Conservation (phyloP, 2,888 invertebrate genomes). For the Cotesia congregata region DNA sequence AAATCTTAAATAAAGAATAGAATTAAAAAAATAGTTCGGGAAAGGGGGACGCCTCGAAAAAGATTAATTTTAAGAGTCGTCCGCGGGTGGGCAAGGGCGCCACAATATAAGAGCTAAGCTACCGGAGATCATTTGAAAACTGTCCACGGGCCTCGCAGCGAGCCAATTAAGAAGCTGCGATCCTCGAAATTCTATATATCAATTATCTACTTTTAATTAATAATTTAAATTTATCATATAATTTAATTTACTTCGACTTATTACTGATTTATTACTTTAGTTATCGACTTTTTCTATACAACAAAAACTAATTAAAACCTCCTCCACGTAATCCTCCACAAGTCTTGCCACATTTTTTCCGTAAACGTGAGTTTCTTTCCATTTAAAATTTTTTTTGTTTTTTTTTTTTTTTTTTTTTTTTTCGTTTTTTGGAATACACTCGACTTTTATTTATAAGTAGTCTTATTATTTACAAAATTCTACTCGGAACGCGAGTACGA, state of each 20-base stretch:
- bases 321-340: constrained; percentile 37
- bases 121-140: constrained; percentile 71
- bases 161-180: constrained; percentile 70
- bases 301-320: constrained; percentile 2
- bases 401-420: constrained; percentile 37
- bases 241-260: constrained; percentile 61
- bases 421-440: constrained; percentile 44
- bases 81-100: constrained; percentile 58
- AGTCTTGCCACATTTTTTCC: constrained; percentile 35
- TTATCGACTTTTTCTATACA: constrained; percentile 48
- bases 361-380: constrained; percentile 19
- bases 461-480: not conserved
- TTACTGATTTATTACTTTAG: constrained; percentile 57
- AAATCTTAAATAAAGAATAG: constrained; percentile 33
- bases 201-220: constrained; percentile 66
- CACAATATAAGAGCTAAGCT: constrained; percentile 68
- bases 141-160: constrained; percentile 69
- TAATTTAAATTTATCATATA: constrained; percentile 53
- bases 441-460: constrained; percentile 26
- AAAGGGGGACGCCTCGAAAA: constrained; percentile 29
- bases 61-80: constrained; percentile 52
- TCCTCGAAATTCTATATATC: constrained; percentile 63
- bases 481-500: not conserved
- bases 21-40: constrained; percentile 26
- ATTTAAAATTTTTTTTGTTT: constrained; percentile 14